Conservation (phyloP, 53 echinoderm and acorn worm genomes). For the Temnopleurus reevesii region DNA sequence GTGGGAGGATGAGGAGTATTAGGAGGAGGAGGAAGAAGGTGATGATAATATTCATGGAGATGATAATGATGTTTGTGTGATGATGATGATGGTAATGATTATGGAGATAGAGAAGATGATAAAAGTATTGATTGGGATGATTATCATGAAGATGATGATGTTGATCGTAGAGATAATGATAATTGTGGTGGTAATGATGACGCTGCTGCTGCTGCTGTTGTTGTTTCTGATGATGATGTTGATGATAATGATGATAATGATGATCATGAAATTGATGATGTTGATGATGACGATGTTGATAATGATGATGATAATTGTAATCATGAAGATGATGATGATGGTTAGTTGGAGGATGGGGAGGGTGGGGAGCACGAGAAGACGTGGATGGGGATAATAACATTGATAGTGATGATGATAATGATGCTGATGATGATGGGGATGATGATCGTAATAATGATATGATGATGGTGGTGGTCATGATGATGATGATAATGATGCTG, state of each 20-base stretch:
- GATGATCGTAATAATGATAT: constrained; percentile 37
- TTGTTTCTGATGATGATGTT: background rate
- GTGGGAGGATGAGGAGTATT: background rate
- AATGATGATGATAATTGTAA: background rate
- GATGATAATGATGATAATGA: constrained; percentile 4
- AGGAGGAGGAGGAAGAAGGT: background rate
- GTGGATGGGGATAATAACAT: too few species aligned
- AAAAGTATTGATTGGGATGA: background rate
- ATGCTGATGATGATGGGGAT: constrained; percentile 38
- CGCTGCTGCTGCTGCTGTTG: background rate
- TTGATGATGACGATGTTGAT: background rate
- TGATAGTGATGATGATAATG: constrained; percentile 21
- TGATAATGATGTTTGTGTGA: background rate
- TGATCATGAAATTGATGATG: constrained; percentile 26
- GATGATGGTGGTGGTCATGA: constrained; percentile 38
- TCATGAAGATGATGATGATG: background rate
- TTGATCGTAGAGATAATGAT: background rate
- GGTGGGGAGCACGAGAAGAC: background rate
- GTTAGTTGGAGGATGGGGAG: background rate
- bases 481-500: constrained; percentile 43
- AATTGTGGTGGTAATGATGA: background rate
- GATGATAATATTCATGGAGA: background rate
- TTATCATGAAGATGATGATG: background rate
- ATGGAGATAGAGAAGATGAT: background rate
- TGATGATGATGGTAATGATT: background rate